These are phyloP conservation scores for Pogonocherus hispidulus DNA, from an alignment of 2,888 invertebrate genomes.

Conservation along the genomic window DNA sequence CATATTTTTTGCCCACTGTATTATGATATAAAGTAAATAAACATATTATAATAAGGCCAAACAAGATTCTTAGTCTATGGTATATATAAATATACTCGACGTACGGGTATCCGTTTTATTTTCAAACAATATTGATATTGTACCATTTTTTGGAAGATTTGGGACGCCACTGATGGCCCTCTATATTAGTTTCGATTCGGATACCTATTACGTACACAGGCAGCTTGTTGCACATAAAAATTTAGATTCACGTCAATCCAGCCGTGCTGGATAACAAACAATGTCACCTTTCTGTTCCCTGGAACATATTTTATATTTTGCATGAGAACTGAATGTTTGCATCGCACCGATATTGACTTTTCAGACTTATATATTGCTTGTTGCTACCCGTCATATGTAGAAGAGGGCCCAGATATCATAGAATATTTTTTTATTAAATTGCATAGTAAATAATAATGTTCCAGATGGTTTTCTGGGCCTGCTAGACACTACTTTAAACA, in stretches of 20 bases:
- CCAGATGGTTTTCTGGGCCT: too few species aligned
- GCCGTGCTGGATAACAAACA: slow-evolving; percentile 39
- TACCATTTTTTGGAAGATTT: neutral
- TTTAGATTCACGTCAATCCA: slow-evolving; percentile 37
- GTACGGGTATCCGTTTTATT: too few species aligned
- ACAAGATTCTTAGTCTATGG: too few species aligned
- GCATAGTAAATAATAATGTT: too few species aligned
- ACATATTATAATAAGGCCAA: too few species aligned
- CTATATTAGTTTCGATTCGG: slow-evolving; percentile 32
- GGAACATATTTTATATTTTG: slow-evolving; percentile 34
- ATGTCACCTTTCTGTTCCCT: slow-evolving; percentile 35
- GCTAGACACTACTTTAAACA: too few species aligned
- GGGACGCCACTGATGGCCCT: slow-evolving; percentile 17
- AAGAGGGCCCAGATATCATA: neutral
- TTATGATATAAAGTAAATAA: too few species aligned
- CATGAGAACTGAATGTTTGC: slow-evolving; percentile 10
- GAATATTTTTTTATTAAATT: too few species aligned
- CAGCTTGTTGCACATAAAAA: slow-evolving; percentile 38
- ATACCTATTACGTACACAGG: slow-evolving; percentile 14
- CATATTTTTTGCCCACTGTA: too few species aligned
- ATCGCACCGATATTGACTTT: neutral
- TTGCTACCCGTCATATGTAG: neutral
- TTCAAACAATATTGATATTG: too few species aligned
- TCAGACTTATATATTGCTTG: neutral
- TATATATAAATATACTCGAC: too few species aligned